phyloP scores from a whole-genome alignment of 2,113 vertebrate species.

The Nipponia nippon region DNA sequence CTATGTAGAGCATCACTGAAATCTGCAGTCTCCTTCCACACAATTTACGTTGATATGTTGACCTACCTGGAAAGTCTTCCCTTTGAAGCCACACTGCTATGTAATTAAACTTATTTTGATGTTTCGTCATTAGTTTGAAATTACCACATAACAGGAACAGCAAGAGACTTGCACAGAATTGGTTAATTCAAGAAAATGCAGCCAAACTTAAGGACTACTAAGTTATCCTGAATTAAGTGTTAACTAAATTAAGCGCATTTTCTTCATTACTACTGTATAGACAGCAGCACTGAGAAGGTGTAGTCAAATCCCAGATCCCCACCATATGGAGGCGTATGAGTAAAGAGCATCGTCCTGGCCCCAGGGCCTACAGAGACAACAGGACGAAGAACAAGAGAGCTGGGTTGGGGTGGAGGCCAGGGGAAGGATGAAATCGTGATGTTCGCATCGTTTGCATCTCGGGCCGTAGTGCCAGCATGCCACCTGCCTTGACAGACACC shows the following conservation, averaged over 20 bases:
- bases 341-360: background rate
- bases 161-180: background rate
- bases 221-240: background rate
- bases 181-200: background rate
- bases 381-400: background rate
- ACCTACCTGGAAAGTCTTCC: background rate
- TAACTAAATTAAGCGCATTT: background rate
- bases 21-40: background rate
- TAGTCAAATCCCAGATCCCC: background rate
- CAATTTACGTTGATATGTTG: background rate
- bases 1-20: background rate
- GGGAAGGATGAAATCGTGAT: background rate
- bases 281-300: background rate
- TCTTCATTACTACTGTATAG: background rate
- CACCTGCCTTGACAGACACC: background rate
- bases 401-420: background rate
- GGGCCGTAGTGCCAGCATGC: background rate
- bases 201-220: background rate
- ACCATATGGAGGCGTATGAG: background rate
- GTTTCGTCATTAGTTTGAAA: background rate
- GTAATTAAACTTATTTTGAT: background rate
- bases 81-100: background rate
- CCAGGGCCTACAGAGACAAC: background rate
- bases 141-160: background rate
- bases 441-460: background rate